These are phyloP conservation scores for Monochamus saltuarius DNA, from an alignment of 1,140 invertebrate genomes.

Conservation along the genomic window DNA sequence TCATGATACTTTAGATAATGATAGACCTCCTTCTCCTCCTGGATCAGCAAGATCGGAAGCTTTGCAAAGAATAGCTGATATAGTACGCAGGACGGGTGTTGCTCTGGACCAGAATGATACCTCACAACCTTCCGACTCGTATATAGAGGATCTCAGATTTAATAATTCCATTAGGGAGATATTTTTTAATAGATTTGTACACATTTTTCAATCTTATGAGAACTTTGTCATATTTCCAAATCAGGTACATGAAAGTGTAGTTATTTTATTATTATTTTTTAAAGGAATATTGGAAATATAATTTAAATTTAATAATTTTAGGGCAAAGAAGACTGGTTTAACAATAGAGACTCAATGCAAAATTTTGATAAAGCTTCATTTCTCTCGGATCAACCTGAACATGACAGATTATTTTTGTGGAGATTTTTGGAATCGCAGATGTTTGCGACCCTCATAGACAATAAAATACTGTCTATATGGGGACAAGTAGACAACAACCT, in stretches of 20 bases:
- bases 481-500: conserved; percentile 79
- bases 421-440: conserved; percentile 99
- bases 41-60: conserved; percentile 66
- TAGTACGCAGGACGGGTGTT: conserved; percentile 73
- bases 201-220: conserved; percentile 94
- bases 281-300: background rate
- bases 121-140: conserved; percentile 65
- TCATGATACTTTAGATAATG: conserved; percentile 72
- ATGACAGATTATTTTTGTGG: conserved; percentile 91
- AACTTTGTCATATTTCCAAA: conserved; percentile 94
- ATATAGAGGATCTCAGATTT: conserved; percentile 83
- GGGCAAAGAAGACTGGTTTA: conserved; percentile 89
- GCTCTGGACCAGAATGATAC: conserved; percentile 48
- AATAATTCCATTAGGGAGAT: conserved; percentile 92
- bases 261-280: background rate
- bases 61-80: conserved; percentile 74
- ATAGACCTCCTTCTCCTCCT: conserved; percentile 61
- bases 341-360: conserved; percentile 85
- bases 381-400: conserved; percentile 95
- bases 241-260: conserved; percentile 59
- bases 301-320: conserved; percentile 45
- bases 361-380: conserved; percentile 99
- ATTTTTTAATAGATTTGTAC: conserved; percentile 94
- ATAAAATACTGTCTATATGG: conserved; percentile 89
- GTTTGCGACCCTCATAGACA: conserved; percentile 96